Percentiles rank a stretch among this genome's conserved stretches.
Evolutionary conservation across 1,140 invertebrate genomes (phyloP).

Genomic region (Stegodyphus mimosarum): DNA sequence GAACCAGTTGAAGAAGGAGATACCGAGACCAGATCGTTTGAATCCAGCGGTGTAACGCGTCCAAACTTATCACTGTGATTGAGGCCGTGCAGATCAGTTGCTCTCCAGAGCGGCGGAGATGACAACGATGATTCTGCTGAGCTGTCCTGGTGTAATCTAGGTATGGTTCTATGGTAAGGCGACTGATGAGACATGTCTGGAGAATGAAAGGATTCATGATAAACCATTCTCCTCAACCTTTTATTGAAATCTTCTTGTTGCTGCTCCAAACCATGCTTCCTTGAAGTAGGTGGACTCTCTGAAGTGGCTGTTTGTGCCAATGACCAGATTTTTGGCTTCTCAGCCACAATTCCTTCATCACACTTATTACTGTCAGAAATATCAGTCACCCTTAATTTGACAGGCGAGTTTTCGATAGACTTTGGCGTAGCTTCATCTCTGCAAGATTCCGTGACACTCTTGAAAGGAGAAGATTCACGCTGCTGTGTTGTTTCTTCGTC

Average conservation of each 20-base stretch:
- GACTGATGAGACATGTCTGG: not conserved
- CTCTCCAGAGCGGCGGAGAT: conserved; percentile 43
- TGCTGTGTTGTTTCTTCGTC: too few relatives aligned
- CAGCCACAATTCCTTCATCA: not conserved
- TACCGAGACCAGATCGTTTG: conserved; percentile 23
- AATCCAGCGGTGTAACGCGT: conserved; percentile 11
- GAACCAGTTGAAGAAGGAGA: conserved; percentile 48
- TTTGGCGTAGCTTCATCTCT: not conserved
- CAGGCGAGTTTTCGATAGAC: not conserved
- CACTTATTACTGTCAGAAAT: not conserved
- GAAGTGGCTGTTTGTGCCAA: conserved; percentile 92
- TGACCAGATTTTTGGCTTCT: conserved; percentile 95
- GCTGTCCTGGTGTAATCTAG: conserved; percentile 36
- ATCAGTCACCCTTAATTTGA: not conserved
- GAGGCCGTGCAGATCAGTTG: conserved; percentile 5
- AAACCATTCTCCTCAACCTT: conserved; percentile 22
- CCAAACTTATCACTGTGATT: conserved; percentile 33
- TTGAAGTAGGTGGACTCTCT: conserved; percentile 39
- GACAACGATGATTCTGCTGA: conserved; percentile 50
- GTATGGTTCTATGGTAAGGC: not conserved
- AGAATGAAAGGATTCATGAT: not conserved
- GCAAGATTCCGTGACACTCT: too few relatives aligned
- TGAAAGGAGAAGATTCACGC: too few relatives aligned
- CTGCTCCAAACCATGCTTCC: conserved; percentile 14
- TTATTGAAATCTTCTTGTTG: conserved; percentile 15